Evolutionary conservation across 2,797 vertebrate species (phyloP).

Genomic region (Sebastiscus albofasciatus): DNA sequence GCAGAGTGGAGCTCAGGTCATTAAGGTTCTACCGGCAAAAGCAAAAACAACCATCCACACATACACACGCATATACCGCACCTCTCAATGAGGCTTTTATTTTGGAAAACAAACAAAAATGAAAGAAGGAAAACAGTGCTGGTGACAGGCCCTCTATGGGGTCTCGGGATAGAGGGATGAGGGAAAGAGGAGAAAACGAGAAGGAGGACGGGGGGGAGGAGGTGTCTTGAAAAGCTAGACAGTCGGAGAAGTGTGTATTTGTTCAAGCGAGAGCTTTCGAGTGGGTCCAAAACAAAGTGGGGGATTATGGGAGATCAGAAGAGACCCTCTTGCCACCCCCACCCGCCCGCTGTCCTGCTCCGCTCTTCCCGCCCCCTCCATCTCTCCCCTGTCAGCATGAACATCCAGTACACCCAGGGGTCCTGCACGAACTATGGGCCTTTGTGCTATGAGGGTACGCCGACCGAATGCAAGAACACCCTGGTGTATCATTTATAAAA

Average conservation of each 20-base stretch:
- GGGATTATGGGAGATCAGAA: conserved; percentile 70
- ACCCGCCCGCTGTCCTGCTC: conserved; percentile 49
- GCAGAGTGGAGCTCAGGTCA: conserved; percentile 70
- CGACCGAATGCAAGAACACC: conserved; percentile 2
- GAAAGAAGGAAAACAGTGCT: conserved; percentile 61
- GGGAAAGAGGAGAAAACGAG: conserved; percentile 19
- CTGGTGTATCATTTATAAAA: background rate
- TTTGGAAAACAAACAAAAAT: conserved; percentile 74
- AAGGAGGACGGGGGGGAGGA: background rate
- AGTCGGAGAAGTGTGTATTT: conserved; percentile 72
- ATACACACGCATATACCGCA: conserved; percentile 11
- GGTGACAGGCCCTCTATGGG: conserved; percentile 60
- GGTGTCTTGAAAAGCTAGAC: conserved; percentile 36
- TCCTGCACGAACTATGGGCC: conserved; percentile 54
- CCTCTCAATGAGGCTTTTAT: conserved; percentile 72
- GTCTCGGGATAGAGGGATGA: conserved; percentile 50
- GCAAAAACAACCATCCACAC: conserved; percentile 53
- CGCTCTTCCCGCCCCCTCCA: conserved; percentile 18
- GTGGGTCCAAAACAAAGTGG: conserved; percentile 70
- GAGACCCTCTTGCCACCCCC: conserved; percentile 45
- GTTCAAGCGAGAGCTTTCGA: conserved; percentile 67
- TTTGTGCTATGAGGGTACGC: conserved; percentile 47
- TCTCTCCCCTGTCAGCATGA: conserved; percentile 61
- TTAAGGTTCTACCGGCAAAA: conserved; percentile 70
- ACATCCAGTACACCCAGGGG: conserved; percentile 53